These are phyloP conservation scores for Drosophila paracracens DNA, from an alignment of 2,888 invertebrate species.

Conservation along the genomic window DNA sequence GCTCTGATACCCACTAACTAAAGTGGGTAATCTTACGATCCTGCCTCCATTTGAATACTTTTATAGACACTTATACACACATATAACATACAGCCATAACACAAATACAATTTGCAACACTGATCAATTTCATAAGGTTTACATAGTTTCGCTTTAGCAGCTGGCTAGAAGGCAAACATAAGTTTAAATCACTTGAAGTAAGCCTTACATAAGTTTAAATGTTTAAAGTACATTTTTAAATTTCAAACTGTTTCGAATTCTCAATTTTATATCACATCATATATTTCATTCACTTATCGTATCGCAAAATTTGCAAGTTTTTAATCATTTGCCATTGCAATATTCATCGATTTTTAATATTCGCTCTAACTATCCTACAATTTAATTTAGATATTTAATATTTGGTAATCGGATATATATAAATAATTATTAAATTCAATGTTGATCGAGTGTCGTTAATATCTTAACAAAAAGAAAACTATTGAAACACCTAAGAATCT, in stretches of 20 bases:
- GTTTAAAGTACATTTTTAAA: not conserved
- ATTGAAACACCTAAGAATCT: not conserved
- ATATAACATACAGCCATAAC: not conserved
- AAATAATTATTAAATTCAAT: not conserved
- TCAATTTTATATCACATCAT: slow-evolving; percentile 5
- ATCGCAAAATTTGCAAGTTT: not conserved
- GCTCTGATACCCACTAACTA: slow-evolving; percentile 4
- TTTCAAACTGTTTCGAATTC: not conserved
- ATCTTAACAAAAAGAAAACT: not conserved
- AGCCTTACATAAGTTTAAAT: not conserved
- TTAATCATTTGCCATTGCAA: not conserved
- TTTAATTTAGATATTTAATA: not conserved
- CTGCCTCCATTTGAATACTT: slow-evolving; percentile 10
- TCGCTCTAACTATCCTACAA: slow-evolving; percentile 20
- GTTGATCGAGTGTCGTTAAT: not conserved
- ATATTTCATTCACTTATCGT: not conserved
- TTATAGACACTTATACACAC: slow-evolving; percentile 15
- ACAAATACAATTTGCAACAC: slow-evolving; percentile 1
- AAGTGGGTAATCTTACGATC: not conserved
- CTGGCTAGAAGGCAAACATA: not conserved
- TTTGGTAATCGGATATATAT: not conserved
- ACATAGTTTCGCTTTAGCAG: not conserved
- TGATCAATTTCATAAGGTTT: not conserved
- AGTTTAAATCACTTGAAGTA: not conserved
- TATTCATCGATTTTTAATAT: not conserved